phyloP scores from a whole-genome alignment of 1,140 invertebrate species.

The Tetramorium simillimum region DNA sequence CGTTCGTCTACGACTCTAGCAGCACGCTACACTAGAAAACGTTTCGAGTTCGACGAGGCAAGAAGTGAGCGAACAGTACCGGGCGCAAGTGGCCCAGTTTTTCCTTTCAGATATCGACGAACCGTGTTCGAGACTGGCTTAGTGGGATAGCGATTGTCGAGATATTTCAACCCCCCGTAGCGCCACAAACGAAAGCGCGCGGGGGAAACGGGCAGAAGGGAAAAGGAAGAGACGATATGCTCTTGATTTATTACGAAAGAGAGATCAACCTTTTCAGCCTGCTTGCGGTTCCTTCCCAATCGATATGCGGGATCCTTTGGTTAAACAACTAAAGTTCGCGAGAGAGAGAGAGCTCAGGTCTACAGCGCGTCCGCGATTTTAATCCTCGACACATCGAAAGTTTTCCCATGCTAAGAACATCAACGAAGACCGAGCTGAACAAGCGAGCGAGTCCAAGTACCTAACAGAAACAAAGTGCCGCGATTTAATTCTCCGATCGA shows the following conservation, averaged over 20 bases:
- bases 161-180: conserved; percentile 50
- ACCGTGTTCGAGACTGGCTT: conserved; percentile 54
- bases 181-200: not conserved
- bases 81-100: conserved; percentile 58
- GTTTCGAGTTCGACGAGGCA: conserved; percentile 42
- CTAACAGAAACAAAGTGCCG: conserved; percentile 50
- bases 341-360: not conserved
- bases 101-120: conserved; percentile 61
- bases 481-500: conserved; percentile 65
- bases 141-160: conserved; percentile 64
- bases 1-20: not conserved
- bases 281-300: not conserved
- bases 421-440: conserved; percentile 14
- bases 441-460: conserved; percentile 5
- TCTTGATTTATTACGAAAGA: conserved; percentile 68
- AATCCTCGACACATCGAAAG: conserved; percentile 37
- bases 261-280: conserved; percentile 49
- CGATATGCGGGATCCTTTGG: conserved; percentile 29
- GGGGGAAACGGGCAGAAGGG: not conserved
- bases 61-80: conserved; percentile 10
- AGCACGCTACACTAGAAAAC: conserved; percentile 2
- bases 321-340: conserved; percentile 38
- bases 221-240: not conserved
- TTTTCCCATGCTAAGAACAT: conserved; percentile 37
- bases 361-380: conserved; percentile 30